Evolutionary conservation across 2,113 vertebrate genomes (phyloP).

Genomic region (Hippocampus zosterae): DNA sequence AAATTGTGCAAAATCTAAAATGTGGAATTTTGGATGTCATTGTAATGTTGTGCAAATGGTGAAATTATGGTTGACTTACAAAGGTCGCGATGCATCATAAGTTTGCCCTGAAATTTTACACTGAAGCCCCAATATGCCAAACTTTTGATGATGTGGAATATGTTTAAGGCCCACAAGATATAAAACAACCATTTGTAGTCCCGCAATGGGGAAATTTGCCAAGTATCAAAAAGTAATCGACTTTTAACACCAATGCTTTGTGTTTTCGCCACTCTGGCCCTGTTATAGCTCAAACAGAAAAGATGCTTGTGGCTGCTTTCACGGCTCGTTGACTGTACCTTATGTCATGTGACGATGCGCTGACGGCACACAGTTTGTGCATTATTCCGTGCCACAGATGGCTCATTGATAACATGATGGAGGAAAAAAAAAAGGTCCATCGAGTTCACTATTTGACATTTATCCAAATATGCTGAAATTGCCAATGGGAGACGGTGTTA

Average conservation of each 20-base stretch:
- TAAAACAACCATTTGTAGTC: too few relatives aligned
- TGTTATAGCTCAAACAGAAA: background rate
- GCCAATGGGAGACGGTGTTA: slow-evolving; percentile 19
- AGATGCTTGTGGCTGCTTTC: background rate
- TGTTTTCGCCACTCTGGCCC: background rate
- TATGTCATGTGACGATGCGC: background rate
- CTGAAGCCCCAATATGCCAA: background rate
- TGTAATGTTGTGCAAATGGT: background rate
- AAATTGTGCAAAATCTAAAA: background rate
- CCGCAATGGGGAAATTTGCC: too few relatives aligned
- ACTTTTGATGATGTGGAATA: background rate
- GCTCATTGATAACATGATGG: background rate
- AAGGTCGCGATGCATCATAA: background rate
- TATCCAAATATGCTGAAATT: background rate
- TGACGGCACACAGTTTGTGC: slow-evolving; percentile 5
- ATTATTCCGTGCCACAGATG: slow-evolving; percentile 1
- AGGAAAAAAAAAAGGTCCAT: background rate
- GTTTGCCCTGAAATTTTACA: background rate
- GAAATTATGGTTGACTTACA: background rate
- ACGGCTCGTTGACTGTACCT: background rate
- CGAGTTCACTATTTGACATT: background rate
- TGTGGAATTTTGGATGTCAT: background rate
- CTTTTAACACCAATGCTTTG: background rate
- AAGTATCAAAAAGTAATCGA: background rate
- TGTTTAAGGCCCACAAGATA: background rate